phyloP scores from a whole-genome alignment of 2,888 invertebrate genomes.

The Drosophila buzzatii region DNA sequence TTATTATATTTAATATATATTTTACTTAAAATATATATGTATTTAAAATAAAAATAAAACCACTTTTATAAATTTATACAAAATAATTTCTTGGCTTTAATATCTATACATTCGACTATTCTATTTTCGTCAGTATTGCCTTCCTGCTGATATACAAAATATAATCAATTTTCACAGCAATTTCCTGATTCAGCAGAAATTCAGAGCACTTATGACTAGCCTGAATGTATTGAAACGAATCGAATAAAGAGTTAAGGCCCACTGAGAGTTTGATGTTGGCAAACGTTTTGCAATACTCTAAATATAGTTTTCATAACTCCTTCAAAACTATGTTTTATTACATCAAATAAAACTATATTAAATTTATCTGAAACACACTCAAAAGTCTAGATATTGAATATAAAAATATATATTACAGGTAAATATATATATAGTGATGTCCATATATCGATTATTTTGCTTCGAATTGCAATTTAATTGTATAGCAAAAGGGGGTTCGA shows the following conservation, averaged over 20 bases:
- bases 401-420: not conserved
- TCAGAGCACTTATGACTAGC: not conserved
- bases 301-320: not conserved
- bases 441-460: too few relatives aligned
- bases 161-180: not conserved
- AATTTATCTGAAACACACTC: not conserved
- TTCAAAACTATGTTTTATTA: not conserved
- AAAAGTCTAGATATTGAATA: not conserved
- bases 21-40: not conserved
- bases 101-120: not conserved
- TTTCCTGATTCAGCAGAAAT: not conserved
- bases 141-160: not conserved
- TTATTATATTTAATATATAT: too few relatives aligned
- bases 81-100: too few relatives aligned
- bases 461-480: too few relatives aligned
- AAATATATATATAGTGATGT: not conserved
- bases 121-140: not conserved
- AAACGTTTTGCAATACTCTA: not conserved
- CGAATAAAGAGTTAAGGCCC: too few relatives aligned
- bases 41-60: too few relatives aligned
- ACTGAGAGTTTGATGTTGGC: not conserved
- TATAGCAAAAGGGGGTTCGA: too few relatives aligned
- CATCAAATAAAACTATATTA: not conserved
- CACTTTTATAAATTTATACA: too few relatives aligned
- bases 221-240: too few relatives aligned